Evolutionary conservation across 2,797 vertebrate species (phyloP).

Genomic region (Petrocephalus sullivani): DNA sequence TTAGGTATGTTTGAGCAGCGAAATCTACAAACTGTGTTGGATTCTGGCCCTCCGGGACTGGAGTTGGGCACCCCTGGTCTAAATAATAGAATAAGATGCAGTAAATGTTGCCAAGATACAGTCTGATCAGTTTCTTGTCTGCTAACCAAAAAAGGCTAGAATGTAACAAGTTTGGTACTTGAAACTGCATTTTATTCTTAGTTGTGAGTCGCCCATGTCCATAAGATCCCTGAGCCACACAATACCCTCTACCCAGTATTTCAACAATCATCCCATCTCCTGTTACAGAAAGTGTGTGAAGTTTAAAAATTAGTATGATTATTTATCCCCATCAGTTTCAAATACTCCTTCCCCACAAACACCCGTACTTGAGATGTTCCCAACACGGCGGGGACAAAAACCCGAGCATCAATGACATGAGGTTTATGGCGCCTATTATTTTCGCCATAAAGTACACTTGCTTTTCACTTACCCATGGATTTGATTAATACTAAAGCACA

Average conservation of each 20-base stretch:
- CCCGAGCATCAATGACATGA: neutral
- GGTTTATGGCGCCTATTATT: constrained; percentile 61
- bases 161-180: constrained; percentile 97
- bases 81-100: neutral
- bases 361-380: neutral
- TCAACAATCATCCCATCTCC: constrained; percentile 92
- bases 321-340: neutral
- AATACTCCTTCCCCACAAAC: neutral
- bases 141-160: constrained; percentile 91
- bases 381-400: neutral
- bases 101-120: neutral
- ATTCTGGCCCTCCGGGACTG: too few species aligned
- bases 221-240: constrained; percentile 71
- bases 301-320: neutral
- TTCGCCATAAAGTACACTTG: constrained; percentile 66
- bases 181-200: constrained; percentile 89
- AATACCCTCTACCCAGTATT: constrained; percentile 33
- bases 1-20: too few species aligned
- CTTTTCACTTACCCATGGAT: constrained; percentile 66
- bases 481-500: constrained; percentile 73
- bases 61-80: too few species aligned
- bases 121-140: constrained; percentile 58
- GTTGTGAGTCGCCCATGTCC: constrained; percentile 97
- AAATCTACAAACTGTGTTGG: too few species aligned
- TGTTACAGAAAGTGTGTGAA: constrained; percentile 86